Evolutionary conservation across 2,113 vertebrate genomes (phyloP), one percentile per base, ranked within the genome.

Genomic region (Brachyhypopomus gauderio): DNA sequence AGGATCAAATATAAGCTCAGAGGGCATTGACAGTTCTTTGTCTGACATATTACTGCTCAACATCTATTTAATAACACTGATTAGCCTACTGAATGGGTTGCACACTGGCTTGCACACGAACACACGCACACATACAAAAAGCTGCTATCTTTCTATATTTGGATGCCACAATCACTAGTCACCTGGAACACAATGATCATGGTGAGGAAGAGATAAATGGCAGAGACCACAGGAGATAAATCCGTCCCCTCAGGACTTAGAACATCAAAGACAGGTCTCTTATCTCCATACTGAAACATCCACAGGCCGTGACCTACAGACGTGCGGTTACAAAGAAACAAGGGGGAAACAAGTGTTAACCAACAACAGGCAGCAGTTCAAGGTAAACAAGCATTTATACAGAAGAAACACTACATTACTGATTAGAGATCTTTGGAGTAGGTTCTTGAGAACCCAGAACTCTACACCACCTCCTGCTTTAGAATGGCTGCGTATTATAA

Each of bases 101-200:
- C 9, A 69, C 36, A 69, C n/a, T 66, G 1, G 34, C 1, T 6
- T 8, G 41, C 41, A 52, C 5, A 52, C 12, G 12, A 3, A 14
- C 45, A 52, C 45, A 52, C 45, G 3, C 45, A 52, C 8, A 3
- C 45, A 52, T 11, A 52, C 45, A 52, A 12, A 52, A 12, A 52
- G 7, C 41, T 8, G 20, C 4, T 27, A 41, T 66, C 30, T 58
- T 30, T 25, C 1, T 19, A 19, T 1, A 19, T 23, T 67, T 67
- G 66, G 38, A 34, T n/a, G 63, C 20, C 59, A 66, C n/a, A 14
- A n/a, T 66, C 34, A 22, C 36, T 48, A 17, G 34, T 45, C 95
- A 99, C 98, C 98, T 99, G 98, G 75, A 99, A 95, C 75, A 98
- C 94, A 83, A 99, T 98, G 85, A 99, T 96, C 94, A 96, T 94